phyloP scores from a whole-genome alignment of 2,113 vertebrate genomes.

The Gallinago paraguaiae region DNA sequence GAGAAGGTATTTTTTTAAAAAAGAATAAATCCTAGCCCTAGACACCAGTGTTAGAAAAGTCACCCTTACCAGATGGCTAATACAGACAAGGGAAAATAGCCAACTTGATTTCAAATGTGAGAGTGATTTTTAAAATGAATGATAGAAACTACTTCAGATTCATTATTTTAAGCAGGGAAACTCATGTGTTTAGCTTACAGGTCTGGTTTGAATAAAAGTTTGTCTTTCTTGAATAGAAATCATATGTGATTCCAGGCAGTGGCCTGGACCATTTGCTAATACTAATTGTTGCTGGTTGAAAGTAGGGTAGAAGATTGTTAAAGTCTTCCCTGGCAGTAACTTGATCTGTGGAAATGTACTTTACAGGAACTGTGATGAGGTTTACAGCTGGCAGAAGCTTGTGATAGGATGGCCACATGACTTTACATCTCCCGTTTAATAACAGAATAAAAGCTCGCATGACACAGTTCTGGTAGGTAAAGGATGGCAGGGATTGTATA shows the following conservation, averaged over 20 bases:
- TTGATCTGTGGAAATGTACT: conserved; percentile 79
- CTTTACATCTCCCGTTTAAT: conserved; percentile 61
- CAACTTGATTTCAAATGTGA: conserved; percentile 79
- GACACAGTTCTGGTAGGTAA: conserved; percentile 41
- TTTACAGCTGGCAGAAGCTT: conserved; percentile 76
- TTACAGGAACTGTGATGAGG: conserved; percentile 79
- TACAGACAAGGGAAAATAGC: conserved; percentile 67
- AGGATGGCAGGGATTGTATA: background rate
- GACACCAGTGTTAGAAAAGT: conserved; percentile 57
- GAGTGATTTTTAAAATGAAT: conserved; percentile 77
- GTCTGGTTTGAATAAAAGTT: conserved; percentile 83
- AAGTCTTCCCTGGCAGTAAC: conserved; percentile 81
- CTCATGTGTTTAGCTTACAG: conserved; percentile 74
- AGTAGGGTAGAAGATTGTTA: conserved; percentile 77
- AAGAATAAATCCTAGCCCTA: conserved; percentile 46
- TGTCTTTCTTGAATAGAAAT: conserved; percentile 81
- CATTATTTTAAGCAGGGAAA: conserved; percentile 73
- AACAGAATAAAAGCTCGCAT: conserved; percentile 26
- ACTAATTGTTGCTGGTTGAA: conserved; percentile 82
- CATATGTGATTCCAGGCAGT: conserved; percentile 80
- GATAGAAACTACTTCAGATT: conserved; percentile 77
- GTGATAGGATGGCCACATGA: conserved; percentile 60
- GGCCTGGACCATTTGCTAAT: conserved; percentile 81
- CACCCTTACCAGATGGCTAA: conserved; percentile 71
- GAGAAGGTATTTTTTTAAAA: background rate